Evolutionary conservation across 2,797 vertebrate genomes (phyloP), one percentile per base, ranked within the genome.

Genomic region (Lutjanus campechanus): DNA sequence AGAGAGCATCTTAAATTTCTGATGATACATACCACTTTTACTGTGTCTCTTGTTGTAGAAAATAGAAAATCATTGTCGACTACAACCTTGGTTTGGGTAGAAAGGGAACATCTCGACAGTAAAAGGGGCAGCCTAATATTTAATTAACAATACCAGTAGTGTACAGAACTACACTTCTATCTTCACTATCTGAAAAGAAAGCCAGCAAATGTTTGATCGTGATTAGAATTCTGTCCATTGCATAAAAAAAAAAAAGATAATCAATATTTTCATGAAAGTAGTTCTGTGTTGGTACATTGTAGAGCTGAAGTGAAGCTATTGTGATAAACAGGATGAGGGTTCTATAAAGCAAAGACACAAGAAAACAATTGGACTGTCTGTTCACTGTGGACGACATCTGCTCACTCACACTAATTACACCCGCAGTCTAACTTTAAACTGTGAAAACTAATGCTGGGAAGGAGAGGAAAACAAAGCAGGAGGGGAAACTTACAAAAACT

Each of bases 401-500:
- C 58, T 83, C 72, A 67, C 41, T 76, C 61, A 54, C n/a, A 55
- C 56, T 77, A 83, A 69, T 70, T 81, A 77, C 60, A 61, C 9
- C 56, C 63, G 36, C 50, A 67, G 51, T 81, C 22, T 55, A 15
- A 29, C 11, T 64, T 62, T 44, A 54, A 71, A 70, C 13, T 10
- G 25, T 68, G 29, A 63, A 83, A 73, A 62, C 7, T 40, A 16
- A 69, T 44, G 17, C 36, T 29, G 22, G 16, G 50, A 11, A 71
- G n/a, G n/a, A 43, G 40, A 50, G 53, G 53, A 73, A 62, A 43
- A 64, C 19, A 76, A 54, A 25, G 4, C 29, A 58, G 60, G 13
- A 49, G n/a, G 47, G 47, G 10, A 13, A 1, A 1, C 49, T 10
- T 6, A 36, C 53, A 40, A 69, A 49, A 59, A 41, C 8, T 17